Percentiles rank a stretch among this genome's conserved stretches.
phyloP scores from a whole-genome alignment of 1,140 invertebrate genomes.

The Platyscapa corneri region DNA sequence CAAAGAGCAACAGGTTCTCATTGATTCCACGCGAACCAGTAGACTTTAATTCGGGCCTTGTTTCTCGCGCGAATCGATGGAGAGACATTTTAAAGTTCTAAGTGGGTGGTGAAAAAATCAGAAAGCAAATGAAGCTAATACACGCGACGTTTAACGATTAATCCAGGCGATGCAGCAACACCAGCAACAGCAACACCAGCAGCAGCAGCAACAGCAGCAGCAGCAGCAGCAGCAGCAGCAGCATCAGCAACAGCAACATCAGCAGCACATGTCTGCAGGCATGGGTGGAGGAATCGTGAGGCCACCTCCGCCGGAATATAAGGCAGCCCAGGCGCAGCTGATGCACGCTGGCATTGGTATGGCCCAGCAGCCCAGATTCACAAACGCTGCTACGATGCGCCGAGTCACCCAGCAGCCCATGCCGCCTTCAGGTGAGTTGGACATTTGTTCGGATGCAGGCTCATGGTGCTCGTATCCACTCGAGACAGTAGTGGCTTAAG shows the following conservation, averaged over 20 bases:
- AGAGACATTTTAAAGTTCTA: no score
- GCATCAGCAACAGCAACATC: no score
- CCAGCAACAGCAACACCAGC: conserved; percentile 76
- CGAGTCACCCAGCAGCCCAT: conserved; percentile 80
- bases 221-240: conserved; percentile 49
- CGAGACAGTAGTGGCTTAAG: neutral
- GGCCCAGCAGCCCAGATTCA: conserved; percentile 69
- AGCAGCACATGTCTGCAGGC: conserved; percentile 72
- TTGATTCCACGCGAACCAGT: neutral
- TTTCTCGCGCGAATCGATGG: neutral
- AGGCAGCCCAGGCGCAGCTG: conserved; percentile 79
- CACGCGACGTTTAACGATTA: no score
- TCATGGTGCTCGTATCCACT: neutral
- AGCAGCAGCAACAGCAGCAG: conserved; percentile 39
- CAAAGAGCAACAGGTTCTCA: neutral
- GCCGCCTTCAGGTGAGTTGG: conserved; percentile 78
- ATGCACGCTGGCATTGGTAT: conserved; percentile 75
- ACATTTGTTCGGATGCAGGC: neutral
- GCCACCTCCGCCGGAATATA: conserved; percentile 86
- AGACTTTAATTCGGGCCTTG: neutral
- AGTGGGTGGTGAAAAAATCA: no score
- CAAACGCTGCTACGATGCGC: conserved; percentile 76
- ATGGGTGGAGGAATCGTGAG: conserved; percentile 72
- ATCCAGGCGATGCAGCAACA: conserved; percentile 65
- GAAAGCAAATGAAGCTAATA: no score